A percentile compares a stretch with the other conserved stretches of the same genome.
Evolutionary conservation across 2,888 invertebrate genomes (phyloP).

Genomic region (Rapana venosa): DNA sequence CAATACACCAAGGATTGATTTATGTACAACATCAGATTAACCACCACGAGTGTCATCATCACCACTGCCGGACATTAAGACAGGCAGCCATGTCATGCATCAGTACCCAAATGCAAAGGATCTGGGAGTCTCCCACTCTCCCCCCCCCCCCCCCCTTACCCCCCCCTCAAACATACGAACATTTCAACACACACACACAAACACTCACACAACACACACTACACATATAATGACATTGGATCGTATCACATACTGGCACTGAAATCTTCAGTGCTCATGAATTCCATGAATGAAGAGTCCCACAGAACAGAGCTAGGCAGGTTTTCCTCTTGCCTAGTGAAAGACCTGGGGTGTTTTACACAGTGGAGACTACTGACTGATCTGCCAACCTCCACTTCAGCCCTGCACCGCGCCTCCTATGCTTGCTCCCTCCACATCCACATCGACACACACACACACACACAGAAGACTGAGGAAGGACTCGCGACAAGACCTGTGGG

Average conservation of each 20-base stretch:
- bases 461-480: no score
- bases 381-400: neutral
- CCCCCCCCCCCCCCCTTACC: neutral
- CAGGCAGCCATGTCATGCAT: neutral
- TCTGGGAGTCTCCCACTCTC: neutral
- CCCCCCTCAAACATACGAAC: neutral
- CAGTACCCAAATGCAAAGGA: neutral
- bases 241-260: constrained; percentile 24
- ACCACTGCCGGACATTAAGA: neutral
- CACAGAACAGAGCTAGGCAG: constrained; percentile 25
- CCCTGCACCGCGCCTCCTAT: neutral
- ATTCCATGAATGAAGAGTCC: constrained; percentile 8
- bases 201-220: neutral
- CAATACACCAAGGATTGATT: neutral
- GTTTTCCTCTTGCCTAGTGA: constrained; percentile 33
- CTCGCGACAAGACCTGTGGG: no score
- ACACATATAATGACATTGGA: neutral
- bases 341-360: constrained; percentile 37
- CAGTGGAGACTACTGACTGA: constrained; percentile 1
- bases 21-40: neutral
- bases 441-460: neutral
- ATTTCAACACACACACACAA: neutral
- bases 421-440: neutral
- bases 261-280: neutral
- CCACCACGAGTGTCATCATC: neutral